Conservation (phyloP, 1,140 invertebrate species). For the Theocolax elegans region DNA sequence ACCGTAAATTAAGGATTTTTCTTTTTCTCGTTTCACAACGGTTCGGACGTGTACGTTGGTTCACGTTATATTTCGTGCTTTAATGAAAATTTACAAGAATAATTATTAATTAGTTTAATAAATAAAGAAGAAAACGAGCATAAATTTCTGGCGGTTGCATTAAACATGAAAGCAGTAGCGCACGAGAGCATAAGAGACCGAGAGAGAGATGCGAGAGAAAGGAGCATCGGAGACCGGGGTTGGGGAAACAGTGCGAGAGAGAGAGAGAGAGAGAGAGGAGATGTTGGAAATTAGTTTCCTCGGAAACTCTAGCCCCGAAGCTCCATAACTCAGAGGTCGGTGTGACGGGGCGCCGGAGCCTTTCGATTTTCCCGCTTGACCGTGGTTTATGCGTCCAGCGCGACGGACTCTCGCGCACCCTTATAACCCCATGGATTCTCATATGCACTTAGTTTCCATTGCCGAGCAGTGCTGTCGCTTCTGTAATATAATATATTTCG, state of each 20-base stretch:
- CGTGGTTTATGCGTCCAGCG: slow-evolving; percentile 51
- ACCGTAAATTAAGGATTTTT: slow-evolving; percentile 2
- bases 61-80: not conserved
- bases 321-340: slow-evolving; percentile 25
- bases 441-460: slow-evolving; percentile 69
- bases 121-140: slow-evolving; percentile 3
- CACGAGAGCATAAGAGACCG: too few species aligned
- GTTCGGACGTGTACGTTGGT: not conserved
- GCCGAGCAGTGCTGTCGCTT: slow-evolving; percentile 60
- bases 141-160: not conserved
- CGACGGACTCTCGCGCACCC: slow-evolving; percentile 34
- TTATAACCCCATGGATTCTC: slow-evolving; percentile 66
- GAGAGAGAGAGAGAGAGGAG: not conserved
- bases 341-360: slow-evolving; percentile 32
- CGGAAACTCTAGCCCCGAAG: slow-evolving; percentile 21
- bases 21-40: not conserved
- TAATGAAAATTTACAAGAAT: not conserved
- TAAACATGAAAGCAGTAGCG: slow-evolving; percentile 10
- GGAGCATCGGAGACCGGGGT: too few species aligned
- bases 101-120: slow-evolving; percentile 17
- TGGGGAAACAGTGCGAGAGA: too few species aligned
- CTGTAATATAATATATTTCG: slow-evolving; percentile 66
- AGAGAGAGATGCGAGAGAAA: not conserved
- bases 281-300: slow-evolving; percentile 27
- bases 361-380: slow-evolving; percentile 57